Conservation (phyloP, 2,797 vertebrate species). For the Pangasius macronema region DNA sequence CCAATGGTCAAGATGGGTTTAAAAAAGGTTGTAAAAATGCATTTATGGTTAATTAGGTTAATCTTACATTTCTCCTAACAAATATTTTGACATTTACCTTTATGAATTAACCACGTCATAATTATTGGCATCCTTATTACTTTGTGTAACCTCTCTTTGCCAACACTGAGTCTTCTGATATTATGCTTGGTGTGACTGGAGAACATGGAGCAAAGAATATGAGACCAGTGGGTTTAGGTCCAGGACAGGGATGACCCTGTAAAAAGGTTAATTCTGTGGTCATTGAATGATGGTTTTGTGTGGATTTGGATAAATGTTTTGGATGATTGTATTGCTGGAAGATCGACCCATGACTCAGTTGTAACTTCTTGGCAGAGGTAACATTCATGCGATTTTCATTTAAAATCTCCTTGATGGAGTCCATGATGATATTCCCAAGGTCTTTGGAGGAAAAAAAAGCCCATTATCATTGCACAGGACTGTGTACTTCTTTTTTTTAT, state of each 20-base stretch:
- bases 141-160: not conserved
- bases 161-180: not conserved
- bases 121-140: not conserved
- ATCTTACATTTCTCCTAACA: not conserved
- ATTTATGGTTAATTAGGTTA: no score
- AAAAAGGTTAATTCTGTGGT: not conserved
- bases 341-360: not conserved
- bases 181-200: not conserved
- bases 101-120: not conserved
- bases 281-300: not conserved
- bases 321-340: not conserved
- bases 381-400: not conserved
- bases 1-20: not conserved
- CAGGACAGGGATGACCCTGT: not conserved
- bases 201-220: not conserved
- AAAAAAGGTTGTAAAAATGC: no score
- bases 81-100: not conserved
- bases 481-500: not conserved
- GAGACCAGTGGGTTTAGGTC: not conserved
- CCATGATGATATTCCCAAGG: not conserved
- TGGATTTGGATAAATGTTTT: not conserved
- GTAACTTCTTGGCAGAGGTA: not conserved
- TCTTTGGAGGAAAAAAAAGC: not conserved
- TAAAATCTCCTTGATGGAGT: not conserved
- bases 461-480: not conserved